Conservation (phyloP, 2,888 invertebrate species). For the Diogma glabrata region DNA sequence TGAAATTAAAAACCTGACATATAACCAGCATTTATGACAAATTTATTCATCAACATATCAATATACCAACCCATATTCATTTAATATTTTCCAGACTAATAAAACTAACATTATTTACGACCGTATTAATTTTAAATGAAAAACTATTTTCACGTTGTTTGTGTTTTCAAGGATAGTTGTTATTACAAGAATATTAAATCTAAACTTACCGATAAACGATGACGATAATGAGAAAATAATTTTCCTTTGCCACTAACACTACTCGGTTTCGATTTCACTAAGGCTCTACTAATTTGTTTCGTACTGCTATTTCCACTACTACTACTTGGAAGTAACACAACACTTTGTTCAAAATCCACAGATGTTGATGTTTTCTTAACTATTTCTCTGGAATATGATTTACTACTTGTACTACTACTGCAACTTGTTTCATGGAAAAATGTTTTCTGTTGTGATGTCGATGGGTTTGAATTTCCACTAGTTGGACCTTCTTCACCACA, state of each 20-base stretch:
- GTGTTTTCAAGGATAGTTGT: no score
- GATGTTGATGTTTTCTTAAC: conserved; percentile 10
- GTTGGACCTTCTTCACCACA: not conserved
- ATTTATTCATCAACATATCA: no score
- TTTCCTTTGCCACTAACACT: conserved; percentile 24
- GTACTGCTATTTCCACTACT: conserved; percentile 28
- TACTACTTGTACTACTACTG: not conserved
- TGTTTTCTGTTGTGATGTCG: not conserved
- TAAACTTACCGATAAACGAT: conserved; percentile 50
- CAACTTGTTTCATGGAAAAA: not conserved
- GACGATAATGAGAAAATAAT: conserved; percentile 43
- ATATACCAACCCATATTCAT: no score
- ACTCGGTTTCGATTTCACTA: conserved; percentile 8
- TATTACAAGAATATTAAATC: no score
- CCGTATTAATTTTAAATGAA: no score
- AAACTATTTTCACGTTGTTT: no score
- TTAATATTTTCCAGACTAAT: no score
- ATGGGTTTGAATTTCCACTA: conserved; percentile 26
- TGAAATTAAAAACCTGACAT: no score
- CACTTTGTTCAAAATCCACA: conserved; percentile 33
- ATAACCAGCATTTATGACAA: no score
- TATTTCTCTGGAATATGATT: not conserved
- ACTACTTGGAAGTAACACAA: conserved; percentile 47
- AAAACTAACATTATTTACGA: no score
- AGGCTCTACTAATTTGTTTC: no score